Conservation (phyloP, 2,797 vertebrate genomes). For the Halcyon chelicuti region DNA sequence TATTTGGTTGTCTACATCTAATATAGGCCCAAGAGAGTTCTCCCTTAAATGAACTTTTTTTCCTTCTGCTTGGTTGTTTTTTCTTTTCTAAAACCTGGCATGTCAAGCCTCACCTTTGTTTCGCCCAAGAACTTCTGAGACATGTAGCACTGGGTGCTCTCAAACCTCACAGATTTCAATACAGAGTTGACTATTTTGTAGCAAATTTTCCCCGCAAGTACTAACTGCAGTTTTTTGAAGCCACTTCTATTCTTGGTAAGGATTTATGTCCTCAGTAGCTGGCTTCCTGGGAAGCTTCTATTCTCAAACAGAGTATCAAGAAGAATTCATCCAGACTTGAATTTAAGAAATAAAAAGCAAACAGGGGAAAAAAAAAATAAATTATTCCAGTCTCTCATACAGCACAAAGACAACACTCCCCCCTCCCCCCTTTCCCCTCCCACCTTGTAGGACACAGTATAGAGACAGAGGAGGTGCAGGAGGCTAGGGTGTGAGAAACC, state of each 20-base stretch:
- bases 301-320: not conserved
- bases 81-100: not conserved
- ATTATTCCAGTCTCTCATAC: not conserved
- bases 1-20: not conserved
- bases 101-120: not conserved
- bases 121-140: not conserved
- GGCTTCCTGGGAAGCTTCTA: not conserved
- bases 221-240: not conserved
- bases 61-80: not conserved
- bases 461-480: not conserved
- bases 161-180: not conserved
- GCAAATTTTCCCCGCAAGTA: not conserved
- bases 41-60: not conserved
- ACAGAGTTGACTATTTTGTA: not conserved
- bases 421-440: not conserved
- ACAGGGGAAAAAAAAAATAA: not conserved
- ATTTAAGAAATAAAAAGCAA: slow-evolving; percentile 21
- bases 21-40: not conserved
- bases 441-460: not conserved
- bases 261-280: not conserved
- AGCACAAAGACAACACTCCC: not conserved
- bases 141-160: rapidly evolving
- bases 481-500: not conserved
- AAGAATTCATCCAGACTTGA: not conserved
- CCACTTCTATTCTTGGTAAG: not conserved